phyloP scores from a whole-genome alignment of 2,113 vertebrate genomes.

The Plestiodon gilberti region DNA sequence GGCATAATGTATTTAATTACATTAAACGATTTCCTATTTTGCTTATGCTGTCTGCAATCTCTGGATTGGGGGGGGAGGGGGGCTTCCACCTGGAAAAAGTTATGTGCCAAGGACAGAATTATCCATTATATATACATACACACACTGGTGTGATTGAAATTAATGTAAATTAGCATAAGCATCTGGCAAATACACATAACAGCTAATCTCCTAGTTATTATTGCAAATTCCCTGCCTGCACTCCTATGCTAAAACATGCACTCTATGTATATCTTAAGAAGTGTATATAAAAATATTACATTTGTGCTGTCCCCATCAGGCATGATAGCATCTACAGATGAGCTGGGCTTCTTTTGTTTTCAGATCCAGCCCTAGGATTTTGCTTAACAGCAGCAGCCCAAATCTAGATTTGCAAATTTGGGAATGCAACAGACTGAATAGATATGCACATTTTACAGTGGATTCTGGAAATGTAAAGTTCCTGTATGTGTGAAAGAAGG shows the following conservation, averaged over 20 bases:
- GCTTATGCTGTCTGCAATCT: conserved; percentile 51
- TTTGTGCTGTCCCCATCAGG: not conserved
- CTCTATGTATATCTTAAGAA: not conserved
- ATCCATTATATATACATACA: not conserved
- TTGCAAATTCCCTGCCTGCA: not conserved
- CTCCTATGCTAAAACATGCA: not conserved
- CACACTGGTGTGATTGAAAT: conserved; percentile 14
- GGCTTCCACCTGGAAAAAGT: conserved; percentile 16
- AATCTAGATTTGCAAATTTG: not conserved
- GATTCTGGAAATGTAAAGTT: not conserved
- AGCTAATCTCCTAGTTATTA: not conserved
- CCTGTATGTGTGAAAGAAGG: not conserved
- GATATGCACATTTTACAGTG: not conserved
- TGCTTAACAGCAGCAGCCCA: not conserved
- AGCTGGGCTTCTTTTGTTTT: not conserved
- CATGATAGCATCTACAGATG: not conserved
- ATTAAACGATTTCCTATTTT: conserved; percentile 15
- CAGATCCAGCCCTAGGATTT: not conserved
- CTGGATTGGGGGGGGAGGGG: conserved; percentile 14
- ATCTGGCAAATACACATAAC: conserved; percentile 23
- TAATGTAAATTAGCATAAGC: conserved; percentile 28
- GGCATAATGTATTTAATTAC: not conserved
- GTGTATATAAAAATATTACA: not conserved
- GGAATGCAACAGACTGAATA: not conserved
- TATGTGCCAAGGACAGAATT: conserved; percentile 11